A percentile compares a stretch with the other conserved stretches of the same genome.
phyloP scores from a whole-genome alignment of 2,113 vertebrate genomes.

The Plecturocebus donacophilus region DNA sequence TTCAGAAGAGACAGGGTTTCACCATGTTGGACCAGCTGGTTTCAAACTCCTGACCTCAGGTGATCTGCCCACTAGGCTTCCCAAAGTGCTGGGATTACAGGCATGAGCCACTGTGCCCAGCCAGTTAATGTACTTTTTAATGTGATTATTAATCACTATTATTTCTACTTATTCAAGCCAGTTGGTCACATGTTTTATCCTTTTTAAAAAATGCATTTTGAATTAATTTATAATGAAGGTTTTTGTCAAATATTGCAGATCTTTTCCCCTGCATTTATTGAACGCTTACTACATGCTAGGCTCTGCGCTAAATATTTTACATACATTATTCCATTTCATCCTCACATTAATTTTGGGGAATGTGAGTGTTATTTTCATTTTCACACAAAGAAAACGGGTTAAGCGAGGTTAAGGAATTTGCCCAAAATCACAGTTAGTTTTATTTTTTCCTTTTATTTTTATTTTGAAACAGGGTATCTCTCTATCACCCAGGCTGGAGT shows the following conservation, averaged over 20 bases:
- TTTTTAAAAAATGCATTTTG: neutral
- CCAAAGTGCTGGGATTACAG: no score
- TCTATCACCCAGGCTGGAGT: no score
- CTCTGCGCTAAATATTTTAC: neutral
- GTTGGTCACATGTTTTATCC: neutral
- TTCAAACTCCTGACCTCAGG: no score
- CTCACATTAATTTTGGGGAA: neutral
- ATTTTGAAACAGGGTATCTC: no score
- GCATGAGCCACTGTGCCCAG: fast-evolving
- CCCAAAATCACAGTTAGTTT: neutral
- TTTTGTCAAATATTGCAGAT: neutral
- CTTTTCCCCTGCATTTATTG: neutral
- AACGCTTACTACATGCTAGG: neutral
- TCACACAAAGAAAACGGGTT: neutral
- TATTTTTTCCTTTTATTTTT: no score
- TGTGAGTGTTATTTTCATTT: neutral
- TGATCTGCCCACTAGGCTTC: no score
- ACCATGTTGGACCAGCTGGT: no score
- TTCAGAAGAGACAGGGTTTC: no score
- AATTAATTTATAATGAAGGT: neutral
- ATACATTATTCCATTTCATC: neutral
- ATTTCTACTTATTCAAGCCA: neutral
- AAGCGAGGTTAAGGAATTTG: neutral
- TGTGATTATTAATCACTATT: neutral
- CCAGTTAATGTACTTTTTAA: neutral